Evolutionary conservation across 2,113 vertebrate species (phyloP), one percentile per base, ranked within the genome.

Genomic region (Sardina pilchardus): DNA sequence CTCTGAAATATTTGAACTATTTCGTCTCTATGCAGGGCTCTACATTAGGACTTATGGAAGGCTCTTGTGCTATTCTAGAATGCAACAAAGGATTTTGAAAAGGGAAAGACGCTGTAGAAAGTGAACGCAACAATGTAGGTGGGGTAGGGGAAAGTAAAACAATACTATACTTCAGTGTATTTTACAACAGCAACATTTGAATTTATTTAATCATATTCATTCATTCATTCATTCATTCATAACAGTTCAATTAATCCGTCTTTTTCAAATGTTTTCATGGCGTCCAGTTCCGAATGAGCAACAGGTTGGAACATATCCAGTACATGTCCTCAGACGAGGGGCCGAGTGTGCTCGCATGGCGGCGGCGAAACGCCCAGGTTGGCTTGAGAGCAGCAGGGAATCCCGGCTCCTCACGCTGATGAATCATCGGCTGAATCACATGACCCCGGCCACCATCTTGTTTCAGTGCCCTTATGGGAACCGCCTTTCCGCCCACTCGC

Each of bases 401-500:
- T 80, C 44, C 63, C 67, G 17, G 67, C 34, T n/a, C 21, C 75
- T 16, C 10, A 5, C 10, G 48, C 34, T 48, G 43, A 82, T 67
- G 82, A 83, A 30, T 83, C 82, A 83, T 36, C 19, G 26, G 6
- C 34, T 16, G 12, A 39, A 39, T 84, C 63, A 71, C 12, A 16
- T 71, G 83, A 44, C 43, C 67, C 8, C 34, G 19, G 71, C 71
- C 26, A 36, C 71, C 71, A 78, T 78, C 71, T 78, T 78, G 71
- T 78, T 12, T 17, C 71, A 34, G 71, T 36, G 71, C 71, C 71
- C 34, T 78, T 48, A 75, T 43, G 1, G 30, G 83, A 85, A 85
- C 44, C 56, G 59, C 56, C 83, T 47, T 86, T 47, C 45, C 83
- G 45, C 86, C 86, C 81, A 89, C 88, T 39, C 75, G n/a, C 21